These are phyloP conservation scores for Olivierus martensii DNA, from an alignment of 1,140 invertebrate species.

Conservation along the genomic window DNA sequence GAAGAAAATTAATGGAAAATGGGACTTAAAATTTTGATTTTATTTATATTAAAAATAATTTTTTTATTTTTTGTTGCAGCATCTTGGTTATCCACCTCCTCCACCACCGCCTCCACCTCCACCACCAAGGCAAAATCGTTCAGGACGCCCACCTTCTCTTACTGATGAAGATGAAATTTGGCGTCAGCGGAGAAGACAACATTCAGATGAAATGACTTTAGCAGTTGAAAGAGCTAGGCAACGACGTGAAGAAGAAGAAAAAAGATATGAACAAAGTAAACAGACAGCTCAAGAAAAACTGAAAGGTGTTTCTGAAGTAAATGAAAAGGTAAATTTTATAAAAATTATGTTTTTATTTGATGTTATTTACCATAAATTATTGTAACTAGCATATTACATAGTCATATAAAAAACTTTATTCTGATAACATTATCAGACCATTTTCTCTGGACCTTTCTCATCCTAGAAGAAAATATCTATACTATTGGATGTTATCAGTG, in stretches of 20 bases:
- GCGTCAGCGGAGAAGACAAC: conserved; percentile 46
- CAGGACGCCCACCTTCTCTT: conserved; percentile 15
- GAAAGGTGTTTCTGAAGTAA: conserved; percentile 40
- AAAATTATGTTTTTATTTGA: not conserved
- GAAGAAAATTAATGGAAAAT: too few relatives aligned
- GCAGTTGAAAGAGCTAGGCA: conserved; percentile 58
- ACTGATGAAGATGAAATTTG: conserved; percentile 56
- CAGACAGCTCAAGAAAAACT: conserved; percentile 45
- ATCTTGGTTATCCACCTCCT: conserved; percentile 5
- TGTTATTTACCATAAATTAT: too few relatives aligned
- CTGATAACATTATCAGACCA: too few relatives aligned
- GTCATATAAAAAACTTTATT: too few relatives aligned
- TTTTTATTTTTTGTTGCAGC: conserved; percentile 2
- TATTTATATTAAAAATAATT: not conserved
- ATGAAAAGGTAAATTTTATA: conserved; percentile 5
- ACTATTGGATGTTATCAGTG: too few relatives aligned
- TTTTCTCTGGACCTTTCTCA: too few relatives aligned
- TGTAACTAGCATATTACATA: too few relatives aligned
- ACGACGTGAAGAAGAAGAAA: conserved; percentile 65
- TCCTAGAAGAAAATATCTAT: too few relatives aligned
- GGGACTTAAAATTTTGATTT: too few relatives aligned
- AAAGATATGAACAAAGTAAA: conserved; percentile 45
- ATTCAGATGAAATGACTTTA: conserved; percentile 50
- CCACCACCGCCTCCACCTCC: too few relatives aligned
- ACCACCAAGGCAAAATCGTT: conserved; percentile 14